Conservation (phyloP, 2,888 invertebrate genomes). For the Drosophila quinaria region DNA sequence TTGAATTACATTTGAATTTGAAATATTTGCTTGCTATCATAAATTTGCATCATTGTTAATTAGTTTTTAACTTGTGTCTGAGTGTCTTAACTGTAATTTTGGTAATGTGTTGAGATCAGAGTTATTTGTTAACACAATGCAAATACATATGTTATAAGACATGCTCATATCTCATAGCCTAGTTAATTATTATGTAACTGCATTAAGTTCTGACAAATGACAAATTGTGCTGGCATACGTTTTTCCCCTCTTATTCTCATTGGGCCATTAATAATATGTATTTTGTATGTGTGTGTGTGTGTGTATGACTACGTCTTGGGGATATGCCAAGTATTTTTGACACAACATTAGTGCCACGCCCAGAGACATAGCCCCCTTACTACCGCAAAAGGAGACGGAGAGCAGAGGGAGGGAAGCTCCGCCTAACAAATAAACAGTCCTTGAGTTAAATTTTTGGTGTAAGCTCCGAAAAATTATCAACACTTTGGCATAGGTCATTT, state of each 20-base stretch:
- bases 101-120: slow-evolving; percentile 34
- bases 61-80: neutral
- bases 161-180: slow-evolving; percentile 31
- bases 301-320: slow-evolving; percentile 23
- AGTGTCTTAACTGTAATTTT: slow-evolving; percentile 4
- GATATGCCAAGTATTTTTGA: slow-evolving; percentile 65
- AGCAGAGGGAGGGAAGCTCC: slow-evolving; percentile 4
- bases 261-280: slow-evolving; percentile 43
- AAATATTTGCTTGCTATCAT: neutral
- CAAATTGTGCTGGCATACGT: slow-evolving; percentile 66
- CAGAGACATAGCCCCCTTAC: slow-evolving; percentile 23
- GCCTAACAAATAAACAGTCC: slow-evolving; percentile 68
- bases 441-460: slow-evolving; percentile 63
- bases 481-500: slow-evolving; percentile 76
- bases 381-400: neutral
- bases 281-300: neutral
- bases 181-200: slow-evolving; percentile 79
- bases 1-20: neutral
- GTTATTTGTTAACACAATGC: slow-evolving; percentile 31
- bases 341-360: slow-evolving; percentile 76
- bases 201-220: slow-evolving; percentile 79
- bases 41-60: neutral
- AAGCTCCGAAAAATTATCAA: slow-evolving; percentile 77
- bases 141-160: slow-evolving; percentile 14
- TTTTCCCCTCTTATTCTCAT: slow-evolving; percentile 1